Conservation (phyloP, 2,888 invertebrate genomes). For the Mythimna loreyi region DNA sequence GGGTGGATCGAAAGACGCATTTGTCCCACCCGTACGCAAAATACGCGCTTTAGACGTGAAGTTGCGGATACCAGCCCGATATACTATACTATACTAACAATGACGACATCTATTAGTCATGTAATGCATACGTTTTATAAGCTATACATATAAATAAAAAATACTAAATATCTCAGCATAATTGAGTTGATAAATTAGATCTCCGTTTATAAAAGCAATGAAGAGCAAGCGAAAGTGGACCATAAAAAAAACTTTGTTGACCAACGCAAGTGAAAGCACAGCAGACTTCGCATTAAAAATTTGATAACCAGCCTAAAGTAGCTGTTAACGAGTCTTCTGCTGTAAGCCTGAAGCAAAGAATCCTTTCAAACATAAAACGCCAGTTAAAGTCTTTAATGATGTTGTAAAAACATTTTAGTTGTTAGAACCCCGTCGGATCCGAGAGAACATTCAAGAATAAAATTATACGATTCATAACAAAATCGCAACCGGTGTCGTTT, state of each 20-base stretch:
- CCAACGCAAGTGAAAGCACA: constrained; percentile 43
- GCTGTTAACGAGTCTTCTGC: constrained; percentile 57
- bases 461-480: constrained; percentile 53
- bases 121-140: too few species aligned
- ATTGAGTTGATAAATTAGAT: constrained; percentile 17
- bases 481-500: constrained; percentile 43
- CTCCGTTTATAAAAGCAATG: constrained; percentile 33
- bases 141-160: neutral
- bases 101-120: too few species aligned
- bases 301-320: constrained; percentile 56
- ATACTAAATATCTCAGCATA: neutral
- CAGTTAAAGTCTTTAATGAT: constrained; percentile 60
- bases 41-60: too few species aligned
- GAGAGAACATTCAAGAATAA: constrained; percentile 48
- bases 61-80: too few species aligned
- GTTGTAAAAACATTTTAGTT: constrained; percentile 63
- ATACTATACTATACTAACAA: too few species aligned
- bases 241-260: constrained; percentile 43
- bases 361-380: constrained; percentile 58
- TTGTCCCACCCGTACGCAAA: too few species aligned
- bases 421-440: constrained; percentile 32
- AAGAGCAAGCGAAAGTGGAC: constrained; percentile 28
- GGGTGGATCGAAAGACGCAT: too few species aligned
- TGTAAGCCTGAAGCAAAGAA: constrained; percentile 56
- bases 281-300: constrained; percentile 50